Evolutionary conservation across 2,113 vertebrate genomes (phyloP).

Genomic region (Lathamus discolor): DNA sequence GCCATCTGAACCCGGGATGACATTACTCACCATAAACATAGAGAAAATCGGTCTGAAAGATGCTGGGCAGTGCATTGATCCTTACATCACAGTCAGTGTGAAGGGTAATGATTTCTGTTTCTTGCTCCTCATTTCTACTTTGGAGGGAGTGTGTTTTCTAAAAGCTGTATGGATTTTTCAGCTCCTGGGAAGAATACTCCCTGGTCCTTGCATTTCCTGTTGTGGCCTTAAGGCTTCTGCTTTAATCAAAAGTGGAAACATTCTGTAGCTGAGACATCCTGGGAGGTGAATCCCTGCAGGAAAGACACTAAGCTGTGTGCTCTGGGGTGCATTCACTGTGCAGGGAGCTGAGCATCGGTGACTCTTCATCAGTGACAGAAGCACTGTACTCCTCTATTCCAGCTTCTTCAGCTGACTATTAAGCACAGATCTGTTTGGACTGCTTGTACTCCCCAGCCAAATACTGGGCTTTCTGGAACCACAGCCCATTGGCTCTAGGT

Average conservation of each 20-base stretch:
- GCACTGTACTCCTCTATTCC: background rate
- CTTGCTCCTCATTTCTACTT: background rate
- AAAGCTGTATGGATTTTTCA: conserved; percentile 8
- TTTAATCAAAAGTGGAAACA: background rate
- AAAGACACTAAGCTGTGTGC: background rate
- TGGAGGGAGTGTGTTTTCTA: background rate
- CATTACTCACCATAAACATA: conserved; percentile 90
- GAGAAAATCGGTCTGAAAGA: conserved; percentile 98
- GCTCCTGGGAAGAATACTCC: background rate
- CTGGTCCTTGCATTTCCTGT: background rate
- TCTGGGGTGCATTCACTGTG: background rate
- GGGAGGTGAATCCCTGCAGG: background rate
- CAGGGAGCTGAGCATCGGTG: background rate
- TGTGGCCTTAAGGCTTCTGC: background rate
- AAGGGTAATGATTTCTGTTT: conserved; percentile 82
- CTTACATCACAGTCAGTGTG: conserved; percentile 94
- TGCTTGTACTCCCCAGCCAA: background rate
- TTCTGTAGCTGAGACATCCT: background rate
- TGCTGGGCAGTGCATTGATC: conserved; percentile 96
- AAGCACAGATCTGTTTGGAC: background rate
- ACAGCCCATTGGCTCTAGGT: background rate
- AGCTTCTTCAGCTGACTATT: background rate
- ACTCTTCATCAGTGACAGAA: background rate
- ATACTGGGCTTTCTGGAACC: background rate
- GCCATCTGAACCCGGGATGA: conserved; percentile 96